Conservation (phyloP, 2,113 vertebrate genomes). For the Pluvialis apricaria region DNA sequence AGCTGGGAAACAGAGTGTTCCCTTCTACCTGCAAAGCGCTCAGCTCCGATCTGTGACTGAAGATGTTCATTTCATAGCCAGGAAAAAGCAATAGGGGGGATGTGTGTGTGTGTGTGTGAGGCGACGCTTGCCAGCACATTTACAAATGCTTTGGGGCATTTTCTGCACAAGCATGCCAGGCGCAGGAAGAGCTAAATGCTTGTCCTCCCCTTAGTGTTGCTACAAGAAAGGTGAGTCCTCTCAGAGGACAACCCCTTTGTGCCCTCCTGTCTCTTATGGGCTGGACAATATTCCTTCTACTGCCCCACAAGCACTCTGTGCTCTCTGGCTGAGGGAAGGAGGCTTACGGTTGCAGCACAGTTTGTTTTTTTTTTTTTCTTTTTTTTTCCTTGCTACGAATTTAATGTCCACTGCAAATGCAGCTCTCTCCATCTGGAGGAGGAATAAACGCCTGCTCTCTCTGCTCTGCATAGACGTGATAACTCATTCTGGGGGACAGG, state of each 20-base stretch:
- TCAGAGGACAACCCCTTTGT: neutral
- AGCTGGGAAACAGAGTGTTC: neutral
- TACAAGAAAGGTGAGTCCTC: neutral
- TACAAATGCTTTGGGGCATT: neutral
- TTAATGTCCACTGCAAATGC: conserved; percentile 9
- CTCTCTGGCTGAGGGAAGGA: neutral
- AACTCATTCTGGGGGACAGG: neutral
- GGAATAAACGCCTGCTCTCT: neutral
- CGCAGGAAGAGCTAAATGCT: neutral
- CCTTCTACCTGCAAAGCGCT: neutral
- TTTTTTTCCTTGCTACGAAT: neutral
- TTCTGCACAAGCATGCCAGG: neutral
- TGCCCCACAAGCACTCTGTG: fast-evolving
- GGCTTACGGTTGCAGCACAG: neutral
- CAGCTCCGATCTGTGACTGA: neutral
- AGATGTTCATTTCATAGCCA: neutral
- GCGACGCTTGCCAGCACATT: neutral
- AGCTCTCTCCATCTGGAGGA: neutral
- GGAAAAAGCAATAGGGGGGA: neutral
- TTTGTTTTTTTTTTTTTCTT: neutral
- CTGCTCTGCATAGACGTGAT: neutral
- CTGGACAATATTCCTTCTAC: neutral
- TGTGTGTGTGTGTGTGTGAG: neutral
- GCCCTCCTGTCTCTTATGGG: neutral
- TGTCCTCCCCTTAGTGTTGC: neutral